A percentile compares a stretch with the other conserved stretches of the same genome.
Conservation (phyloP, 2,797 vertebrate genomes). For the Natrix natrix region DNA sequence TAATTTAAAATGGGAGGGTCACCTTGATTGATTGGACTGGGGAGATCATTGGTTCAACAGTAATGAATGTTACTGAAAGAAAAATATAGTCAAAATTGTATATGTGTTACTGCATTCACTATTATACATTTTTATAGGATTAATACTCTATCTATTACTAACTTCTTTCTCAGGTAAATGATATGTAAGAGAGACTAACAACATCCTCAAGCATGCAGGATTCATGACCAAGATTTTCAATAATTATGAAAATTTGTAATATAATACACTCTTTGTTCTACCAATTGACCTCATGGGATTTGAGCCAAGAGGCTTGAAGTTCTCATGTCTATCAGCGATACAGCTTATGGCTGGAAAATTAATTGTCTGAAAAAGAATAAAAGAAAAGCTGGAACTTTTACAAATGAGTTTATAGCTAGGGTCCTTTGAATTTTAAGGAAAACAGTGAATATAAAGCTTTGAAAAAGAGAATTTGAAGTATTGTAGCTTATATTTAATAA, state of each 20-base stretch:
- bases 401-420: not conserved
- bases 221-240: slow-evolving; percentile 17
- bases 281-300: slow-evolving; percentile 10
- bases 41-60: not conserved
- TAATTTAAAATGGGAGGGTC: not conserved
- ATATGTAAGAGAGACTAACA: not conserved
- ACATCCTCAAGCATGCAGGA: not conserved
- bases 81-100: not conserved
- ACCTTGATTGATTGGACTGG: not conserved
- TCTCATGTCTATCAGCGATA: not conserved
- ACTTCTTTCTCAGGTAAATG: not conserved
- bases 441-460: not conserved
- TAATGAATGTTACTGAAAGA: not conserved
- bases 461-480: not conserved
- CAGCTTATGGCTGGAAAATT: slow-evolving; percentile 9
- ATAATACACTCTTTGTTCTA: slow-evolving; percentile 24
- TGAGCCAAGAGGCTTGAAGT: slow-evolving; percentile 12
- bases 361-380: not conserved
- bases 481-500: not conserved
- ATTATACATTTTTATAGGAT: not conserved
- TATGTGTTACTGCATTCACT: not conserved
- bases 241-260: slow-evolving; percentile 23
- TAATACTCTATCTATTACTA: not conserved
- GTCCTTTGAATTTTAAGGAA: not conserved
- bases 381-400: not conserved